These are phyloP conservation scores for Hyposoter dolosus DNA, from an alignment of 2,888 invertebrate genomes.

Conservation along the genomic window DNA sequence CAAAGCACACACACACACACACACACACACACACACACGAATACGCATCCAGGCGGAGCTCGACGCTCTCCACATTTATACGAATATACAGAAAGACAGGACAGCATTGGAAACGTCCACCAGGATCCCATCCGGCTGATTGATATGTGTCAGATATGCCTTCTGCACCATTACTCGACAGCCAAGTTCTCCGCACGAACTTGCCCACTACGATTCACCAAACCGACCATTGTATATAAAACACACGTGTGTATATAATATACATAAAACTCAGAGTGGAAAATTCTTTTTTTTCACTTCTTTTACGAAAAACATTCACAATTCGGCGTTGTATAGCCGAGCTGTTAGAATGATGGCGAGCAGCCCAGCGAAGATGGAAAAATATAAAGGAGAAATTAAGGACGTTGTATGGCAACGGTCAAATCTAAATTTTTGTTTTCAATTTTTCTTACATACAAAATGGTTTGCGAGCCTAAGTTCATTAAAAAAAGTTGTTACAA, in stretches of 20 bases:
- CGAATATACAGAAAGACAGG: slow-evolving; percentile 1
- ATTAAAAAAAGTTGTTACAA: too few species aligned
- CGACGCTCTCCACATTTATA: not conserved
- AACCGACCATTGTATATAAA: slow-evolving; percentile 28
- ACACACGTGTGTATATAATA: not conserved
- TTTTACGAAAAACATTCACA: too few species aligned
- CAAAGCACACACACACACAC: not conserved
- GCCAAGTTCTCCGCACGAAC: slow-evolving; percentile 66
- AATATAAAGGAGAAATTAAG: too few species aligned
- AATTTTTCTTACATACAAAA: too few species aligned
- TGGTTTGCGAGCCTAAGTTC: too few species aligned
- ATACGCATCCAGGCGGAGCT: not conserved
- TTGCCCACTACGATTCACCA: slow-evolving; percentile 37
- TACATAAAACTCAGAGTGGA: too few species aligned
- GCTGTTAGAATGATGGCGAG: too few species aligned
- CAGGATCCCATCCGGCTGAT: slow-evolving; percentile 79
- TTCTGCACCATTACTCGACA: slow-evolving; percentile 74
- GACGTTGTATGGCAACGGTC: too few species aligned
- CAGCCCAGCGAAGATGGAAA: too few species aligned
- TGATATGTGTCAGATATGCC: slow-evolving; percentile 80
- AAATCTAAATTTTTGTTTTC: too few species aligned
- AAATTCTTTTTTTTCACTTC: too few species aligned
- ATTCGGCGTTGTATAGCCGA: too few species aligned
- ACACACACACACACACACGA: not conserved
- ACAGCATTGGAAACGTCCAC: slow-evolving; percentile 52